Evolutionary conservation across 2,797 vertebrate species (phyloP).

Genomic region (Varecia variegata): DNA sequence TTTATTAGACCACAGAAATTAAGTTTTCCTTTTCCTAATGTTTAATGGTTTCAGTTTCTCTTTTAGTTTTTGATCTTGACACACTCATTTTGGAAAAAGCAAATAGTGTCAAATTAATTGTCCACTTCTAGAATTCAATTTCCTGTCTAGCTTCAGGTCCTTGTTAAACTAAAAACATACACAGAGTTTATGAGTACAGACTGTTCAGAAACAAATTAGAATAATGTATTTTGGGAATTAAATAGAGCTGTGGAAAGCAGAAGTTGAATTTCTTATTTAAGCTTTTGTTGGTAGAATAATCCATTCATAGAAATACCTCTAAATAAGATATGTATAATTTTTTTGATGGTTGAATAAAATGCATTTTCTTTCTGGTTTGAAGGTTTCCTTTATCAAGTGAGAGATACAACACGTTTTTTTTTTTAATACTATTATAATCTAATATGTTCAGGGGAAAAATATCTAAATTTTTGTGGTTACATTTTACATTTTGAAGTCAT

Average conservation of each 20-base stretch:
- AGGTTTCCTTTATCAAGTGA: constrained; percentile 32
- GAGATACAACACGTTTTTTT: background rate
- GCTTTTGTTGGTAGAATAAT: constrained; percentile 35
- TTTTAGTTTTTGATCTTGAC: constrained; percentile 58
- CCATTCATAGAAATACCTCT: constrained; percentile 29
- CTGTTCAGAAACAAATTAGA: constrained; percentile 40
- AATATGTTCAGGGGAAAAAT: background rate
- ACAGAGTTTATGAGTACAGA: constrained; percentile 44
- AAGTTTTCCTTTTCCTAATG: constrained; percentile 50
- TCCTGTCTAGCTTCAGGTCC: constrained; percentile 58
- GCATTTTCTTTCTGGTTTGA: background rate
- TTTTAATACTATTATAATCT: background rate
- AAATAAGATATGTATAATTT: background rate
- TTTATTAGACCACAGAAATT: constrained; percentile 49
- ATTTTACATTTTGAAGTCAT: constrained; percentile 41
- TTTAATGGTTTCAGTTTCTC: constrained; percentile 51
- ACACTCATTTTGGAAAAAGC: constrained; percentile 46
- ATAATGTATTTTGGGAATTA: constrained; percentile 50
- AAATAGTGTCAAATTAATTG: constrained; percentile 67
- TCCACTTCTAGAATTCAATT: constrained; percentile 52
- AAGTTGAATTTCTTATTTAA: constrained; percentile 28
- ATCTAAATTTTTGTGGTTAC: background rate
- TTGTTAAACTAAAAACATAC: constrained; percentile 37
- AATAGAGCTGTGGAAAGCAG: constrained; percentile 28
- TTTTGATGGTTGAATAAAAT: constrained; percentile 9